Percentiles rank a stretch among this genome's conserved stretches.
phyloP scores from a whole-genome alignment of 2,113 vertebrate genomes.

The Podilymbus podiceps region DNA sequence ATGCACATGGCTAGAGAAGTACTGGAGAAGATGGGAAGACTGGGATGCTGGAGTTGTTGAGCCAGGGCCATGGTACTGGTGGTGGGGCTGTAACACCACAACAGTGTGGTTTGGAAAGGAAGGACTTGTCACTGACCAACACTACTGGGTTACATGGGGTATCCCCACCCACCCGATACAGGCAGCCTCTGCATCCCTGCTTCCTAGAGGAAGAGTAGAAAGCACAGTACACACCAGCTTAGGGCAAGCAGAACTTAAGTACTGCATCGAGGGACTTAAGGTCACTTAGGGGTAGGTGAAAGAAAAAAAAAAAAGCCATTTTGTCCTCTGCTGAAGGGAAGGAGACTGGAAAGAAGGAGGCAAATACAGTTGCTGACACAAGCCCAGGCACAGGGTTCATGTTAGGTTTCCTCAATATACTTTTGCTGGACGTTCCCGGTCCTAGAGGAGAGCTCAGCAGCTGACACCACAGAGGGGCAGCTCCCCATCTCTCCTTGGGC shows the following conservation, averaged over 20 bases:
- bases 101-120: neutral
- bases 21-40: neutral
- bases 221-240: too few relatives aligned
- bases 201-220: neutral
- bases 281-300: neutral
- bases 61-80: neutral
- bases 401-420: neutral
- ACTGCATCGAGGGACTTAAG: neutral
- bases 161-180: neutral
- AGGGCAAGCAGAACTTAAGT: neutral
- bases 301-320: neutral
- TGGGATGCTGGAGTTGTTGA: neutral
- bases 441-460: neutral
- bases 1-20: neutral
- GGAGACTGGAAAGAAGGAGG: neutral
- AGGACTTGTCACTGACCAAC: neutral
- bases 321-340: neutral
- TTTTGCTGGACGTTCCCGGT: neutral
- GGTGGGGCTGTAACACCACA: neutral
- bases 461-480: too few relatives aligned
- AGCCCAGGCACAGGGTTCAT: neutral
- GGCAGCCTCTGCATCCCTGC: neutral
- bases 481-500: neutral
- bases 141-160: neutral
- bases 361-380: neutral